These are phyloP conservation scores for Spinus pinus DNA, from an alignment of 2,797 vertebrate genomes.

Conservation along the genomic window DNA sequence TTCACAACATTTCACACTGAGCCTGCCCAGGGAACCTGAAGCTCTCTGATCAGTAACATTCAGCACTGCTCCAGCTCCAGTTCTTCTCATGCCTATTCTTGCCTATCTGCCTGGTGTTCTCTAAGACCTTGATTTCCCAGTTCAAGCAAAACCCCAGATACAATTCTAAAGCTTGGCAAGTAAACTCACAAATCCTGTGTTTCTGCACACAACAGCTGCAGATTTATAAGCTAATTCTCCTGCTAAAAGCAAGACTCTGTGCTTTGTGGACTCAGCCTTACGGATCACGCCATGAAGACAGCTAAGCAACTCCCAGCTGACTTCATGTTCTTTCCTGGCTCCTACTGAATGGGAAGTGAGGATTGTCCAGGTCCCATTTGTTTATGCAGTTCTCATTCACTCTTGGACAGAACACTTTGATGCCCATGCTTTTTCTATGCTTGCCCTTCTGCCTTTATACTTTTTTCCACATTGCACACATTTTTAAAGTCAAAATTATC, in stretches of 20 bases:
- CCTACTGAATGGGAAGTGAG: neutral
- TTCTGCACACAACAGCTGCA: neutral
- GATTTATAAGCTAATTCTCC: slow-evolving; percentile 5
- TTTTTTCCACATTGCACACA: neutral
- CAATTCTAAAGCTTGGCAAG: neutral
- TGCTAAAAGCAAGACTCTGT: neutral
- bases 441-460: rapidly evolving
- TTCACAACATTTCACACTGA: neutral
- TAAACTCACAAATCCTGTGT: neutral
- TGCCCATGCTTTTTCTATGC: neutral
- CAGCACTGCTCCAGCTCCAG: neutral
- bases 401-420: neutral
- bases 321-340: neutral
- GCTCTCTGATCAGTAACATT: neutral
- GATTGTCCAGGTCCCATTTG: neutral
- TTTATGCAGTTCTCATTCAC: neutral
- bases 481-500: neutral
- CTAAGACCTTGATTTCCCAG: neutral
- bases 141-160: neutral
- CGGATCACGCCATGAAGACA: neutral
- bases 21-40: neutral
- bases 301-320: neutral
- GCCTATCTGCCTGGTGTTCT: neutral
- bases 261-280: neutral
- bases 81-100: neutral